Percentiles rank a stretch among this genome's conserved stretches.
phyloP scores from a whole-genome alignment of 2,797 vertebrate species.

The Acrossocheilus fasciatus region DNA sequence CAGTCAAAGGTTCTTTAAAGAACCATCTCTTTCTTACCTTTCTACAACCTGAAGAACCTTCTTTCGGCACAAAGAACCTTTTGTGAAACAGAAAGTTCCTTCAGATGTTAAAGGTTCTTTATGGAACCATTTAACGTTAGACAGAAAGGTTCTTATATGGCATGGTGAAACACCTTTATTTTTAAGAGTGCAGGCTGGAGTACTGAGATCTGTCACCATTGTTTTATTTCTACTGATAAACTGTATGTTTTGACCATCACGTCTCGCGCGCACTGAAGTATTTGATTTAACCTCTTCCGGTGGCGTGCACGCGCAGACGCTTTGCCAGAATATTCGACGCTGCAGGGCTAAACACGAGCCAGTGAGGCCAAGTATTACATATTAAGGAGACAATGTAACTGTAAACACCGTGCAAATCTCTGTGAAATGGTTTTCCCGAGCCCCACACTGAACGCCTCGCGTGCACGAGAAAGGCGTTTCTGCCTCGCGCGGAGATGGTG shows the following conservation, averaged over 20 bases:
- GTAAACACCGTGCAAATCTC: neutral
- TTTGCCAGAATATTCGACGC: constrained; percentile 1
- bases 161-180: no score
- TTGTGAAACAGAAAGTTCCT: no score
- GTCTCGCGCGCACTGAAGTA: neutral
- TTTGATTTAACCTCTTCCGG: neutral
- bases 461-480: constrained; percentile 28
- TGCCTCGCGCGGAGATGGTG: neutral
- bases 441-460: no score
- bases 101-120: no score
- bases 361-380: neutral
- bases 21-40: no score
- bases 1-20: no score
- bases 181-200: neutral
- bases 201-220: neutral
- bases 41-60: no score
- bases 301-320: neutral
- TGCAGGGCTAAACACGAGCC: neutral
- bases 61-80: no score
- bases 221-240: neutral
- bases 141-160: no score
- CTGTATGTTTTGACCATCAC: neutral
- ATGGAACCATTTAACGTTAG: no score
- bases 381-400: neutral
- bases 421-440: neutral